Percentiles rank a stretch among this genome's conserved stretches.
These are phyloP conservation scores for Drosophila ironensis DNA, from an alignment of 1,140 invertebrate genomes.

Conservation along the genomic window DNA sequence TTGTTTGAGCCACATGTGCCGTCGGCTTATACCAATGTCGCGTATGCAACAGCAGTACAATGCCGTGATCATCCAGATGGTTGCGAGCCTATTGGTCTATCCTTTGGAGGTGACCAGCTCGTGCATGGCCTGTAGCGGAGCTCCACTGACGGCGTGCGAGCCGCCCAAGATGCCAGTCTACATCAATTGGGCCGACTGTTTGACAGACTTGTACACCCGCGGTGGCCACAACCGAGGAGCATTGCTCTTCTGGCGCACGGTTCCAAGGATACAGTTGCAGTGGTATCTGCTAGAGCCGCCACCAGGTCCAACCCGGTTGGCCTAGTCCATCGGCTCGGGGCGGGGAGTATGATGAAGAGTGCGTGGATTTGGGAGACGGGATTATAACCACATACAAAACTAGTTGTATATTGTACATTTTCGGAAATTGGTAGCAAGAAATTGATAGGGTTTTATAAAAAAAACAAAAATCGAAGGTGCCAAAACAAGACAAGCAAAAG, in stretches of 20 bases:
- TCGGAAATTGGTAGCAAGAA: too few species aligned
- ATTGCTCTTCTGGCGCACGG: slow-evolving; percentile 38
- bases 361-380: too few species aligned
- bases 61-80: slow-evolving; percentile 34
- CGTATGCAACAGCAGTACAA: slow-evolving; percentile 17
- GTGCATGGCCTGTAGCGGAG: slow-evolving; percentile 52
- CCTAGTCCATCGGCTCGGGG: neutral
- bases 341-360: too few species aligned
- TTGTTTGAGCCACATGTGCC: slow-evolving; percentile 2
- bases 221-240: slow-evolving; percentile 50
- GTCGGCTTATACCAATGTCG: neutral
- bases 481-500: too few species aligned
- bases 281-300: neutral
- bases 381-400: too few species aligned
- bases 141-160: slow-evolving; percentile 35
- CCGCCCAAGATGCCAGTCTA: slow-evolving; percentile 58
- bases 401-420: too few species aligned
- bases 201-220: slow-evolving; percentile 36
- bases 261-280: slow-evolving; percentile 28
- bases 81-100: slow-evolving; percentile 20
- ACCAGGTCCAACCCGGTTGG: neutral
- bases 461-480: too few species aligned
- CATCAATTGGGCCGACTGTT: slow-evolving; percentile 47
- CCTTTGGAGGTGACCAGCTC: slow-evolving; percentile 45
- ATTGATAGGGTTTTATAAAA: too few species aligned